Percentiles rank a stretch among this genome's conserved stretches.
Evolutionary conservation across 2,797 vertebrate species (phyloP).

Genomic region (Pristis pectinata): DNA sequence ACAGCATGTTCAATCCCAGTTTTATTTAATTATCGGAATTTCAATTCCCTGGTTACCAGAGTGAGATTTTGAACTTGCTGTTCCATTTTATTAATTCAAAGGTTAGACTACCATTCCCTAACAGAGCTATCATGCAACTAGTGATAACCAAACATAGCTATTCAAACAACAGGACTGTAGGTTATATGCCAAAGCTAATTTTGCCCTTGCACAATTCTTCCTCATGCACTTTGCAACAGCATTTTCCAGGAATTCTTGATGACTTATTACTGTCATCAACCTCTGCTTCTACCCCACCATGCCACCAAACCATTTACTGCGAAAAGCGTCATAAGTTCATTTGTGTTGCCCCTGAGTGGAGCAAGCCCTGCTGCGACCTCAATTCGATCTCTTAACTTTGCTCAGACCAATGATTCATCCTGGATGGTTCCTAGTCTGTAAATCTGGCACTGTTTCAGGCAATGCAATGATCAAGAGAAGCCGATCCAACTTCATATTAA

Average conservation of each 20-base stretch:
- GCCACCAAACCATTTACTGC: no score
- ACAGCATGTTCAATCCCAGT: no score
- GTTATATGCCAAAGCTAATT: not conserved
- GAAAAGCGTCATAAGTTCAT: not conserved
- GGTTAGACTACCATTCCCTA: no score
- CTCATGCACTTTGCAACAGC: not conserved
- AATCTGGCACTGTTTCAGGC: not conserved
- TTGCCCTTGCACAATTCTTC: not conserved
- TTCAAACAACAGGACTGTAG: not conserved
- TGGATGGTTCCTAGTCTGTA: not conserved
- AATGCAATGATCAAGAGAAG: not conserved
- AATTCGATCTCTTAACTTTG: not conserved
- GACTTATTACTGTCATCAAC: not conserved
- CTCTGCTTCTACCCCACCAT: not conserved
- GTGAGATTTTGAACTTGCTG: no score
- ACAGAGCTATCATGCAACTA: no score
- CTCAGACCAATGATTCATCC: not conserved
- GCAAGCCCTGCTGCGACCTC: not conserved
- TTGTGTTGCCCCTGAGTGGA: not conserved
- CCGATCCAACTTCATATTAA: not conserved
- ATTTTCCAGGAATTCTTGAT: not conserved
- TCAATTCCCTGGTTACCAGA: no score
- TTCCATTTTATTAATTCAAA: no score
- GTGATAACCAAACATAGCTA: not conserved
- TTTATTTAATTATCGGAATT: no score